Conservation (phyloP, 2,113 vertebrate species). For the Pristiophorus japonicus region DNA sequence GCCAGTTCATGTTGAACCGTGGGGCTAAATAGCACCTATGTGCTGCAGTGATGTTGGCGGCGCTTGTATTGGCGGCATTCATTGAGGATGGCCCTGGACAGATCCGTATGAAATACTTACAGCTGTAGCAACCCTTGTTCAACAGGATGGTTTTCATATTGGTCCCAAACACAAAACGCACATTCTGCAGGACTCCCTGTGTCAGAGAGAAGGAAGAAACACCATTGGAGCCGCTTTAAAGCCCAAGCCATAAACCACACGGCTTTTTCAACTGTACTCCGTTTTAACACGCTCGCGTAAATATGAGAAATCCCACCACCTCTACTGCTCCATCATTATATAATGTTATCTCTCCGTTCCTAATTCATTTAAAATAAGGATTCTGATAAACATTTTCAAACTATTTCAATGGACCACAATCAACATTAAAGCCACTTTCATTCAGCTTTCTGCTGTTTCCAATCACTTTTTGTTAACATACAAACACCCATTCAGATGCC, state of each 20-base stretch:
- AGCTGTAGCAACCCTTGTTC: slow-evolving; percentile 88
- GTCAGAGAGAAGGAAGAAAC: slow-evolving; percentile 27
- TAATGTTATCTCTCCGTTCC: not conserved
- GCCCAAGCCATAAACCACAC: not conserved
- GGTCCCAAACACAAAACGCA: slow-evolving; percentile 91
- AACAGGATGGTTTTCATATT: slow-evolving; percentile 79
- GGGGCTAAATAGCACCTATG: not conserved
- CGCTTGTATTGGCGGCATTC: not conserved
- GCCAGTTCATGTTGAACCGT: not conserved
- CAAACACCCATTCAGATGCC: not conserved
- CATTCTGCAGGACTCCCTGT: slow-evolving; percentile 93
- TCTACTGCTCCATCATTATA: not conserved
- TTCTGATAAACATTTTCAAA: not conserved
- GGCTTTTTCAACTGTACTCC: not conserved
- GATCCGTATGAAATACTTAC: slow-evolving; percentile 58
- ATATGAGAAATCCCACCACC: not conserved
- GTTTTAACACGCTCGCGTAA: too few relatives aligned
- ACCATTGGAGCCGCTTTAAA: not conserved
- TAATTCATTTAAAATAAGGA: not conserved
- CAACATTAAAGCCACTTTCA: not conserved
- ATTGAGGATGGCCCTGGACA: not conserved
- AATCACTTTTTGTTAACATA: not conserved
- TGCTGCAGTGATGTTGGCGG: too few relatives aligned
- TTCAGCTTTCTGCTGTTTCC: not conserved
- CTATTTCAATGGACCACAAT: not conserved